Base-by-base conservation (phyloP, 2,113 vertebrate genomes). In the Rissa tridactyla region DNA sequence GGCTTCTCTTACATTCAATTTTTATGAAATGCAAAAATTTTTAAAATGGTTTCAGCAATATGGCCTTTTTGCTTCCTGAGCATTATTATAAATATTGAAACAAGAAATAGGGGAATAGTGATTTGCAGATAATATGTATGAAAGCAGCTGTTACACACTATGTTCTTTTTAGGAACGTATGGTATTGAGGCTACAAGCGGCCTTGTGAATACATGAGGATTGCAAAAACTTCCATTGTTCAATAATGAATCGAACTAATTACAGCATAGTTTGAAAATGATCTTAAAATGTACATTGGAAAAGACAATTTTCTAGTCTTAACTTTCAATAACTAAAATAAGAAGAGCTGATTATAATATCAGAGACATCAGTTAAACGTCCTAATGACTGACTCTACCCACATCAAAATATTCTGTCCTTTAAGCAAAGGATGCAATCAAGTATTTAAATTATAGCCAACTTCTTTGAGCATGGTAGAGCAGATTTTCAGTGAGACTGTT, bases 231-330 rank as follows among this genome's bases (percentile, higher is more conserved):
- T 72, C 38, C 15, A 68, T 76, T 96, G 62, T 88, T 93, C 62
- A 72, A 62, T 82, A 96, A 93, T 69, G 62, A 92, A 92, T 88
- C 84, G 64, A 90, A 84, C 38, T 83, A 75, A 93, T 91, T 86
- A 73, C 21, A 80, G 22, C 64, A 94, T 14, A 84, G 71, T 68
- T 91, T 40, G 0, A 72, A 88, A 82, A 68, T 64, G 1, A 66
- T 70, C 76, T 90, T 92, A 90, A 92, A 96, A 94, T 77, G 71
- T 4, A 71, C 7, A 71, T n/a, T 79, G 64, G 49, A 84, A 80
- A 73, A 80, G 26, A 82, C 22, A 62, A 47, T 66, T 58, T 88
- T 82, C 47, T 55, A 62, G n/a, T 55, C 51, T 69, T 91, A 80
- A 78, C 17, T 92, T 92, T 29, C 34, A 57, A 66, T 55, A 72